Evolutionary conservation across 1,140 invertebrate genomes (phyloP).

Genomic region (Conus ventricosus): DNA sequence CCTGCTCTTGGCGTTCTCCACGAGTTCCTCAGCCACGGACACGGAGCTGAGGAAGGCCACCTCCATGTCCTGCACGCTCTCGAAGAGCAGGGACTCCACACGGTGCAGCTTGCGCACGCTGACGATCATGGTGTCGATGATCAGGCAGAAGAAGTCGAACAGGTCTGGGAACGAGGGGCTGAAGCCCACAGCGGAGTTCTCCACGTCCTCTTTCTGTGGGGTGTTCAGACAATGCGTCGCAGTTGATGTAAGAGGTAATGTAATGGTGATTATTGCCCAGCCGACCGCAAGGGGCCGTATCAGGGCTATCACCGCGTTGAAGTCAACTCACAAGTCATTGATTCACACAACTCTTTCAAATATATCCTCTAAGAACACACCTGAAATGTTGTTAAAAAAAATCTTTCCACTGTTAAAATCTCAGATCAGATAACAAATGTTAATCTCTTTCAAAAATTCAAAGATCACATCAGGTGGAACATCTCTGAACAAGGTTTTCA

Average conservation of each 20-base stretch:
- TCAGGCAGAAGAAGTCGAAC: slow-evolving; percentile 66
- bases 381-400: no score
- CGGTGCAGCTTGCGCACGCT: slow-evolving; percentile 66
- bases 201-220: slow-evolving; percentile 63
- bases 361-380: no score
- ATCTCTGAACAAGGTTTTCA: no score
- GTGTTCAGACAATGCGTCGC: neutral
- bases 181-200: slow-evolving; percentile 63
- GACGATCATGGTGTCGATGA: slow-evolving; percentile 71
- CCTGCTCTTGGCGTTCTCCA: slow-evolving; percentile 69
- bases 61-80: slow-evolving; percentile 64
- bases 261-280: neutral
- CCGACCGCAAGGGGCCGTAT: no score
- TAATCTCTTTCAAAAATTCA: no score
- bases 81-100: slow-evolving; percentile 70
- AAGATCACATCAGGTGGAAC: no score
- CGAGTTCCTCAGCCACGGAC: slow-evolving; percentile 68
- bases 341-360: no score
- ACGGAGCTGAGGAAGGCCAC: slow-evolving; percentile 62
- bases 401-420: no score
- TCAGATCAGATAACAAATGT: no score
- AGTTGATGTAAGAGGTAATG: neutral
- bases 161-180: slow-evolving; percentile 67
- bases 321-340: no score
- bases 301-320: no score